Evolutionary conservation across 2,797 vertebrate species (phyloP).

Genomic region (Coendou prehensilis): DNA sequence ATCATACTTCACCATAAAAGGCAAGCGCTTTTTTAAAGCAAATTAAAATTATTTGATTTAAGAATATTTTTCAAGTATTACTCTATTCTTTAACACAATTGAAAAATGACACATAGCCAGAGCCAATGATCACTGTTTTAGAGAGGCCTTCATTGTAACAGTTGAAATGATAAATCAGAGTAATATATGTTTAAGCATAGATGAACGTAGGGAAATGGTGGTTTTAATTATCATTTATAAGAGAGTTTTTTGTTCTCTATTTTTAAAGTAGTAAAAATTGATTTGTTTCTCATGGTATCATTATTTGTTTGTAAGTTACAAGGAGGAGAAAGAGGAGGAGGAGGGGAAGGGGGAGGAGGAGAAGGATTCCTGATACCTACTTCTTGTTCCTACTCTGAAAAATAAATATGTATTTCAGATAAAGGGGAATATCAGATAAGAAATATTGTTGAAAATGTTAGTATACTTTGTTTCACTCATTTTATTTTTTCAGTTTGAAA

Average conservation of each 20-base stretch:
- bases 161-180: background rate
- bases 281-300: background rate
- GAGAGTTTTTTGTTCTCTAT: background rate
- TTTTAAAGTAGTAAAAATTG: background rate
- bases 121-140: background rate
- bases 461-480: background rate
- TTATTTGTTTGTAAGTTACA: background rate
- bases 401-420: background rate
- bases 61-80: background rate
- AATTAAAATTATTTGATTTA: background rate
- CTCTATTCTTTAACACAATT: background rate
- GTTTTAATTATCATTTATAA: background rate
- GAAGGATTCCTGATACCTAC: too few relatives aligned
- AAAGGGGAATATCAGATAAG: background rate
- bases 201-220: background rate
- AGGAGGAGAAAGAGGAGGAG: too few relatives aligned
- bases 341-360: too few relatives aligned
- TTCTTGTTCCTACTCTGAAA: background rate
- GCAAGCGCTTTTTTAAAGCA: background rate
- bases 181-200: background rate
- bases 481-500: background rate
- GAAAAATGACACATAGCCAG: background rate
- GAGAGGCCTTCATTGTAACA: background rate
- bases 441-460: background rate
- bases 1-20: background rate